A percentile compares a stretch with the other conserved stretches of the same genome.
These are phyloP conservation scores for Sebastes diaconus DNA, from an alignment of 2,797 vertebrate genomes.

Conservation along the genomic window DNA sequence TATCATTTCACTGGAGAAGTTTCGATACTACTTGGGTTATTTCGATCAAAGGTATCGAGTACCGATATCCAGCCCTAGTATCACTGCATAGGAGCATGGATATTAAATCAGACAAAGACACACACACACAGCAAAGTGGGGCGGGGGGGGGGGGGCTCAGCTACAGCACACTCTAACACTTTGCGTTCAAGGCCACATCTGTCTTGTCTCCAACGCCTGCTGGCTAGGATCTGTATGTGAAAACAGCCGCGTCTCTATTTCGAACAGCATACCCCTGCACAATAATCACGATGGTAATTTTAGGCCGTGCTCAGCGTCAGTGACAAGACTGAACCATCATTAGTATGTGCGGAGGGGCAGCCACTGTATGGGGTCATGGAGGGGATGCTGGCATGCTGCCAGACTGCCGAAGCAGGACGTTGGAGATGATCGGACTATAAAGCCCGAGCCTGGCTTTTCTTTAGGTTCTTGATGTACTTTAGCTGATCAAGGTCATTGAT, in stretches of 20 bases:
- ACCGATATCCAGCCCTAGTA: no score
- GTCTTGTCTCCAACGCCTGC: not conserved
- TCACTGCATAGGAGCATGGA: not conserved
- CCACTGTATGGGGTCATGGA: slow-evolving; percentile 14
- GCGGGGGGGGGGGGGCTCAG: not conserved
- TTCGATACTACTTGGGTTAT: no score
- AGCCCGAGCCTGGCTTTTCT: not conserved
- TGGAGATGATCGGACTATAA: not conserved
- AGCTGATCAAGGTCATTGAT: slow-evolving; percentile 3
- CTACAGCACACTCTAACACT: not conserved
- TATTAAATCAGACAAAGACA: not conserved
- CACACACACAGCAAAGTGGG: not conserved
- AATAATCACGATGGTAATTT: slow-evolving; percentile 35
- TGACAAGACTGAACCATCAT: slow-evolving; percentile 9
- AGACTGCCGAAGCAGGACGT: not conserved
- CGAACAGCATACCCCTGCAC: slow-evolving; percentile 9
- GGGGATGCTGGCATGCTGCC: slow-evolving; percentile 11
- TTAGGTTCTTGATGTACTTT: not conserved
- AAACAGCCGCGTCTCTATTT: slow-evolving; percentile 32
- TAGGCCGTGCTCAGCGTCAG: not conserved
- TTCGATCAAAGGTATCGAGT: no score
- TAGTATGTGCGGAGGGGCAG: slow-evolving; percentile 33
- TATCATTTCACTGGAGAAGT: no score
- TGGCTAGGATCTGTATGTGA: not conserved
- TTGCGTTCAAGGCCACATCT: slow-evolving; percentile 20